phyloP scores from a whole-genome alignment of 1,140 invertebrate species.

The Eumaeus atala region DNA sequence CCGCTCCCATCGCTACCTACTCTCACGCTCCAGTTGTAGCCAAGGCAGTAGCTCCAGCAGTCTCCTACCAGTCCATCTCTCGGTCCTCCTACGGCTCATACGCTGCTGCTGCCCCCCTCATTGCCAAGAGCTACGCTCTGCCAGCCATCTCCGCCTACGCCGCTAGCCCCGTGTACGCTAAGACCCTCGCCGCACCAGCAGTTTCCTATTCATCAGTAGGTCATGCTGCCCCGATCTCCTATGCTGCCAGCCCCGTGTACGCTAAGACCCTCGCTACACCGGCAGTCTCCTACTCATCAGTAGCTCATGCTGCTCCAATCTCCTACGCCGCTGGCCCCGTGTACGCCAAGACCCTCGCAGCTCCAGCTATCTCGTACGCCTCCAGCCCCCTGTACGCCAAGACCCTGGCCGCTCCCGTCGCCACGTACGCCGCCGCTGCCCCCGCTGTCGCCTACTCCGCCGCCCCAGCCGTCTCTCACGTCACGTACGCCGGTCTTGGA shows the following conservation, averaged over 20 bases:
- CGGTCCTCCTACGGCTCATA: constrained; percentile 25
- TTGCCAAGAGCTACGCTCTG: constrained; percentile 16
- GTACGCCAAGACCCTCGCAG: constrained; percentile 22
- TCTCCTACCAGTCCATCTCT: constrained; percentile 18
- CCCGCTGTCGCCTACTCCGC: constrained; percentile 39
- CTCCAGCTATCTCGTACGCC: constrained; percentile 27
- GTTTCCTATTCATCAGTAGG: constrained; percentile 19
- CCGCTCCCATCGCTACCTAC: constrained; percentile 22
- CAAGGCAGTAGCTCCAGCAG: constrained; percentile 12
- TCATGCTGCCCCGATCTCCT: constrained; percentile 8
- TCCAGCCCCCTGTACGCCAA: constrained; percentile 21
- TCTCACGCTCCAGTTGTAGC: constrained; percentile 20
- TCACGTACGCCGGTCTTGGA: constrained; percentile 41
- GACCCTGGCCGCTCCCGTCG: constrained; percentile 27
- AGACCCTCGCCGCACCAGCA: constrained; percentile 26
- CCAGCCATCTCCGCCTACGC: constrained; percentile 23
- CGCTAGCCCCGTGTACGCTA: constrained; percentile 23
- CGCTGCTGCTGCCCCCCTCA: constrained; percentile 31
- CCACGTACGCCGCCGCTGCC: constrained; percentile 25
- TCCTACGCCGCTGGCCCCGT: constrained; percentile 21
- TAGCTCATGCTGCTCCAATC: constrained; percentile 19
- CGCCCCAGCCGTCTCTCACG: constrained; percentile 43
- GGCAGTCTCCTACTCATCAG: constrained; percentile 33
- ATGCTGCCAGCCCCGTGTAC: constrained; percentile 25
- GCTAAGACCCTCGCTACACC: constrained; percentile 23